Base-by-base conservation (phyloP, 2,113 vertebrate genomes). In the Solea solea region DNA sequence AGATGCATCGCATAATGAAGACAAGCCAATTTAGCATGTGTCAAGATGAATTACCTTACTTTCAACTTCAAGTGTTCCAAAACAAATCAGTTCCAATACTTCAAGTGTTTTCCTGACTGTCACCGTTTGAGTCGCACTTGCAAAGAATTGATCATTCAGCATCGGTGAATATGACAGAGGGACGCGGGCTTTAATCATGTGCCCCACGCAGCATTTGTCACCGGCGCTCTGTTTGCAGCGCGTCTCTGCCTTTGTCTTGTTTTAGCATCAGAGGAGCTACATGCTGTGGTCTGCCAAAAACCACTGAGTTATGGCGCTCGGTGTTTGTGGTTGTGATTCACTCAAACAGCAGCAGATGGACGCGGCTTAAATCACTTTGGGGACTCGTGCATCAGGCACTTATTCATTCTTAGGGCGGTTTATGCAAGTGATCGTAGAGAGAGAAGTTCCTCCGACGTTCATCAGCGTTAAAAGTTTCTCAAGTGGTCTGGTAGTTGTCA, bases 1-100 rank as follows among this genome's bases (percentile, higher is more conserved):
- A 61, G 73, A 88, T 74, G 66, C 74, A 69, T 69, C 66, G 27
- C 76, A 45, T 72, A 71, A 85, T 81, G 78, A 77, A 73, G 82
- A 72, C 69, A 64, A 76, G 76, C 57, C 67, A 86, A 80, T 87
- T 84, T 83, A 81, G 74, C 62, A 80, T 28, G 76, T 84, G 88
- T 84, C 82, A 72, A 74, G 86, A 88, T 89, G 71, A 80, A 91
- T 85, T 56, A 67, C 57, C 72, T 67, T 45, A 69, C 80, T 89
- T 81, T 79, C 57, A 9, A 10, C 60, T 55, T 76, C 66, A 72
- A 80, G 60, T 40, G 63, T 77, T 71, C 61, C 16, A 40, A 81
- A 78, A 21, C 21, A 21, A 21, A 84, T 78, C 76, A 25, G 61
- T 69, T 70, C 62, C 63, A 69, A 67, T 59, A 54, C 60, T 69